Evolutionary conservation across 2,888 invertebrate species (phyloP).

Genomic region (Cheilosia impressa): DNA sequence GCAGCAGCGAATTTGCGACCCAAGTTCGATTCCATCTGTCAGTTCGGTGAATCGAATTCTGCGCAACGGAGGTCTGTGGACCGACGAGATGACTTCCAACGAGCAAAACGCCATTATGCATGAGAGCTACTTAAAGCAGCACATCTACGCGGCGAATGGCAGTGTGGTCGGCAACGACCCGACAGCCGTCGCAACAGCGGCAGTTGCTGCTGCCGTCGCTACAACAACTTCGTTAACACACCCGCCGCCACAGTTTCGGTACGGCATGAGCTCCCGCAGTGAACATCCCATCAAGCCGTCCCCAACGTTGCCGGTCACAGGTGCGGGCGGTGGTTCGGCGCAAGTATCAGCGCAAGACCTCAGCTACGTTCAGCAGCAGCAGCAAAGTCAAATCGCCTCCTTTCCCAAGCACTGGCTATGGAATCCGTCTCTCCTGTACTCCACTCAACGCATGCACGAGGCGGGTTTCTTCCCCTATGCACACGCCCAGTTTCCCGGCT

Average conservation of each 20-base stretch:
- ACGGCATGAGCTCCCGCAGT: constrained; percentile 44
- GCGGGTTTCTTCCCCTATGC: constrained; percentile 77
- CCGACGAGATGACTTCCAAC: constrained; percentile 85
- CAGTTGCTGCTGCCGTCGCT: constrained; percentile 73
- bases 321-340: constrained; percentile 31
- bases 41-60: constrained; percentile 97
- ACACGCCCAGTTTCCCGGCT: constrained; percentile 77
- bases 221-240: constrained; percentile 64
- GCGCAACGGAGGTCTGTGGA: constrained; percentile 93
- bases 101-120: constrained; percentile 81
- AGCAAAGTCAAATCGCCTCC: constrained; percentile 72
- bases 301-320: constrained; percentile 79
- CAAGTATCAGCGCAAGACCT: constrained; percentile 78
- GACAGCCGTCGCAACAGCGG: constrained; percentile 52
- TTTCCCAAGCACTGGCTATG: constrained; percentile 84
- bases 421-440: constrained; percentile 83
- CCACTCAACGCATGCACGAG: constrained; percentile 80
- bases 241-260: constrained; percentile 76
- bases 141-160: constrained; percentile 77
- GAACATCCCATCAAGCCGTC: constrained; percentile 81
- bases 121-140: constrained; percentile 81
- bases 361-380: constrained; percentile 78
- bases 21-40: constrained; percentile 95
- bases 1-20: constrained; percentile 95
- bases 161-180: constrained; percentile 58